Base-by-base conservation (phyloP, 2,888 invertebrate genomes). In the Eumerus sabulonum region DNA sequence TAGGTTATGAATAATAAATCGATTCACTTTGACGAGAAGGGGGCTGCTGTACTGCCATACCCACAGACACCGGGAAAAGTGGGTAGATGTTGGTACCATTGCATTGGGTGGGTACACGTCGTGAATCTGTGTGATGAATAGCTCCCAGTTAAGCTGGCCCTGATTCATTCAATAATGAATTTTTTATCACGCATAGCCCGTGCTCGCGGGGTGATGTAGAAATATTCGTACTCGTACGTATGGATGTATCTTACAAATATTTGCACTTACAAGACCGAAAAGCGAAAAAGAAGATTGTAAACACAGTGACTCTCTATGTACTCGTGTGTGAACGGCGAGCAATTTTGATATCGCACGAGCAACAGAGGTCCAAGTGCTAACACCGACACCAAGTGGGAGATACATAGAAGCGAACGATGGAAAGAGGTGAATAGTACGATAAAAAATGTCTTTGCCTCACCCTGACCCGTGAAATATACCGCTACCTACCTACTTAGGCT, bases 141-240 rank as follows among this genome's bases (percentile, higher is more conserved):
- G 27, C 12, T 12, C 36, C 53, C 36, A 38, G 0, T 13, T 4
- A 14, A 50, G 38, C 44, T 35, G 19, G 54, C 60, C 38, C 67
- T 77, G 77, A 77, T 77, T 77, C 77, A 77, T 77, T 63, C 73
- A 73, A 44, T 66, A 77, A 77, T 77, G 54, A 77, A 62, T 72
- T 73, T 68, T 77, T 77, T 68, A 77, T 68, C 57, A 73, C 48
- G 35, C 44, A 5, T 44, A 42, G 27, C n/a, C 35, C 40, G 42
- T 48, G 7, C 7, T n/a, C n/a, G n/a, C n/a, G n/a, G n/a, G n/a
- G n/a, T n/a, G n/a, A 7, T 27, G 27, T 27, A 27, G 27, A 27
- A 27, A 27, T 27, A 27, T 4, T 27, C 27, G 2, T 27, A 27
- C 27, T 19, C 11, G 27, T 14, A 13, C 14, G 17, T 11, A 48